phyloP scores from a whole-genome alignment of 1,140 invertebrate species.

The Scaptomyza montana region DNA sequence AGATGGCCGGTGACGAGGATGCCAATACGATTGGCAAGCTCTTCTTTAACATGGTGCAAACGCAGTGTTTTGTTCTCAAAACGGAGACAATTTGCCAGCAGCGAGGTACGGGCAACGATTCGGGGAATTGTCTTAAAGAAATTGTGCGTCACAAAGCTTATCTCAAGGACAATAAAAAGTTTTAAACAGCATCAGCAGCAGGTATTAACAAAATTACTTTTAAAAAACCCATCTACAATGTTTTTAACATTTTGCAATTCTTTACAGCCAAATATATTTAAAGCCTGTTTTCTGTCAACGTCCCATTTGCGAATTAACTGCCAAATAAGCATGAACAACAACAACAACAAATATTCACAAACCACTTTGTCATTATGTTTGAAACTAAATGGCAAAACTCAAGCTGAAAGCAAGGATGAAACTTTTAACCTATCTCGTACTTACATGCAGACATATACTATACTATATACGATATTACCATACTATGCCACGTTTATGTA shows the following conservation, averaged over 20 bases:
- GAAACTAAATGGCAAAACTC: constrained; percentile 39
- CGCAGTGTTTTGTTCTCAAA: constrained; percentile 95
- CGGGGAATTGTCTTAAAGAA: constrained; percentile 87
- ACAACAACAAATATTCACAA: constrained; percentile 1
- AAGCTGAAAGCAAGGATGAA: constrained; percentile 17
- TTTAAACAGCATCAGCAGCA: constrained; percentile 76
- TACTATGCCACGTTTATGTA: constrained; percentile 41
- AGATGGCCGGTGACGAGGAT: constrained; percentile 91
- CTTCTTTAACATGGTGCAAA: constrained; percentile 97
- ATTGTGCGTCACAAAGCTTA: constrained; percentile 89
- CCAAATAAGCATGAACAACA: constrained; percentile 23
- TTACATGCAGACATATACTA: constrained; percentile 1
- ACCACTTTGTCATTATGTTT: constrained; percentile 47
- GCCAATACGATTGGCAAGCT: constrained; percentile 96
- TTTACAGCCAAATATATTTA: neutral
- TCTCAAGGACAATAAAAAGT: constrained; percentile 89
- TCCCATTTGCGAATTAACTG: constrained; percentile 21
- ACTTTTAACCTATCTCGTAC: constrained; percentile 28
- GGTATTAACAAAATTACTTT: constrained; percentile 4
- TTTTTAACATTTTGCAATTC: neutral
- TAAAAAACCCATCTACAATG: neutral
- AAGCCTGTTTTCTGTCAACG: constrained; percentile 3
- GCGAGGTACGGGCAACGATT: constrained; percentile 92
- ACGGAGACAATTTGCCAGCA: constrained; percentile 90
- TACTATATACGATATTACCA: constrained; percentile 7